phyloP scores from a whole-genome alignment of 53 echinoderm and acorn worm genomes.

The Pentamera pediparva region DNA sequence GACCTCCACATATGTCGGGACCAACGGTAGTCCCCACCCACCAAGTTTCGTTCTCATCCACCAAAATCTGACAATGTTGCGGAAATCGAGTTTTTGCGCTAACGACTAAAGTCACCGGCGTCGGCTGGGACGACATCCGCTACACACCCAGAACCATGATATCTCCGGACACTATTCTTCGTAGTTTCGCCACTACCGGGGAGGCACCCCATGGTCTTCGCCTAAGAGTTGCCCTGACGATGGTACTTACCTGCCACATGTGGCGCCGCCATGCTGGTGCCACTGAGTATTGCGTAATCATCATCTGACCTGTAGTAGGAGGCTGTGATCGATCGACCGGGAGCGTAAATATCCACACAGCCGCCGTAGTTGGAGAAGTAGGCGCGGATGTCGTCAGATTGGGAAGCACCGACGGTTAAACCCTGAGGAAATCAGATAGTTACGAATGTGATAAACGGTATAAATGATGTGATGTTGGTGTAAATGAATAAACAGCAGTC shows the following conservation, averaged over 20 bases:
- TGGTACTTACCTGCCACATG: conserved; percentile 79
- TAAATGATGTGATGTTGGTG: neutral
- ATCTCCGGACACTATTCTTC: neutral
- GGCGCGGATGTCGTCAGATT: conserved; percentile 53
- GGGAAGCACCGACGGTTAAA: conserved; percentile 69
- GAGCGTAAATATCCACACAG: conserved; percentile 88
- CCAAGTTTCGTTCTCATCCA: too few relatives aligned
- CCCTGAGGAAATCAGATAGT: conserved; percentile 38
- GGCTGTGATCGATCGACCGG: conserved; percentile 62
- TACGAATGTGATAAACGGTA: too few relatives aligned
- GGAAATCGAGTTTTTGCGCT: neutral
- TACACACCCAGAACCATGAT: neutral
- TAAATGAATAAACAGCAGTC: too few relatives aligned
- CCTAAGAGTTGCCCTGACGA: too few relatives aligned
- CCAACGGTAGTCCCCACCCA: too few relatives aligned
- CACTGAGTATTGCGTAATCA: conserved; percentile 64
- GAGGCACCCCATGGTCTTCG: neutral
- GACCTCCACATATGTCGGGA: too few relatives aligned
- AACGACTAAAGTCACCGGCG: neutral
- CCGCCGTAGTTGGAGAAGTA: conserved; percentile 87
- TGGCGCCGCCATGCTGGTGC: conserved; percentile 79
- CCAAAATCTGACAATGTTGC: neutral
- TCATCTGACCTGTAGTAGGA: conserved; percentile 66
- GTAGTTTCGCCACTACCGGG: neutral
- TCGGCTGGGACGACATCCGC: neutral